Percentiles rank a stretch among this genome's conserved stretches.
Evolutionary conservation across 2,113 vertebrate species (phyloP).

Genomic region (Podiceps cristatus): DNA sequence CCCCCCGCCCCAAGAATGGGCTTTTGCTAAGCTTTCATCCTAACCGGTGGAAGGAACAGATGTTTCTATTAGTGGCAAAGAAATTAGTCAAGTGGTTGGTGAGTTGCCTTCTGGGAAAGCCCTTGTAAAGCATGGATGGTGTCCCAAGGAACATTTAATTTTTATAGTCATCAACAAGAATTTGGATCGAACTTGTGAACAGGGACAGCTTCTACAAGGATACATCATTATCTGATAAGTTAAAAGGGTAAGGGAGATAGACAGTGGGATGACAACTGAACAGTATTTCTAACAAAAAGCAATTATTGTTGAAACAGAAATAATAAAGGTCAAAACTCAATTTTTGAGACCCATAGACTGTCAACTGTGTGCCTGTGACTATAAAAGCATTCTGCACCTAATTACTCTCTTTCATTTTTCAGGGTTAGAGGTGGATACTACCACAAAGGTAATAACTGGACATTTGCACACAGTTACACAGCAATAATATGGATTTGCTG

Average conservation of each 20-base stretch:
- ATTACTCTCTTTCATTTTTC: background rate
- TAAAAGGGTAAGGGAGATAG: background rate
- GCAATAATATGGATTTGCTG: background rate
- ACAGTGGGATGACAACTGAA: background rate
- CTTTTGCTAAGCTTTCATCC: background rate
- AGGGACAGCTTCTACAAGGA: background rate
- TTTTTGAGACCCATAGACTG: background rate
- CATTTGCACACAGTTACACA: background rate
- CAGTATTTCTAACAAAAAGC: background rate
- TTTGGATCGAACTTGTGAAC: background rate
- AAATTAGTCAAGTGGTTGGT: background rate
- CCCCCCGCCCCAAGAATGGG: background rate
- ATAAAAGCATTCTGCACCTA: background rate
- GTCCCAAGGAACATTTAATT: background rate
- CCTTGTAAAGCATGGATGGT: background rate
- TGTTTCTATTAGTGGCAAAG: background rate
- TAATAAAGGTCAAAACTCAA: background rate
- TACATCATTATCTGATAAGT: background rate
- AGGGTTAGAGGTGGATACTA: background rate
- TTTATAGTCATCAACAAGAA: background rate
- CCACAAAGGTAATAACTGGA: background rate
- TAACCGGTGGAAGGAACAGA: background rate
- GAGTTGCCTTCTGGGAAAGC: background rate
- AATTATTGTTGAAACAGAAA: background rate
- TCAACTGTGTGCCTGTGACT: background rate